A percentile compares a stretch with the other conserved stretches of the same genome.
These are phyloP conservation scores for Pelobates cultripes DNA, from an alignment of 2,797 vertebrate genomes.

Conservation along the genomic window DNA sequence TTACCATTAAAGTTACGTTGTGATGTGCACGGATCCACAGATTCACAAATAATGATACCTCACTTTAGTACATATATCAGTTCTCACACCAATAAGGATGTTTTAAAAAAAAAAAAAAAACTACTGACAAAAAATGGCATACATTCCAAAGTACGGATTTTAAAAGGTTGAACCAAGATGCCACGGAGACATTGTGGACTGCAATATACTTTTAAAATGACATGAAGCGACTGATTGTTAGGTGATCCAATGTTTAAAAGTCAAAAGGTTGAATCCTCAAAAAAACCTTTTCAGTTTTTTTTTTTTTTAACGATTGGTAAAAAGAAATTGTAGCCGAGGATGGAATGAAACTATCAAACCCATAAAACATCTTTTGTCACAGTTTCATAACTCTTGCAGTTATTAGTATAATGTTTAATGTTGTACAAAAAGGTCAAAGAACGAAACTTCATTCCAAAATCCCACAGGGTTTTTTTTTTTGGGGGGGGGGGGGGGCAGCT, in stretches of 20 bases:
- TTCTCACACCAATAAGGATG: no score
- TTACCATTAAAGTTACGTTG: no score
- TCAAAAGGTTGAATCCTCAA: neutral
- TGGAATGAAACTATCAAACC: neutral
- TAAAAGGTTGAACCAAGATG: neutral
- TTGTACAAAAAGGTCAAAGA: slow-evolving; percentile 1
- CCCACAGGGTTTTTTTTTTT: slow-evolving; percentile 6
- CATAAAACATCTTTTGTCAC: neutral
- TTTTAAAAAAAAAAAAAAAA: no score
- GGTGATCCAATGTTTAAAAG: neutral
- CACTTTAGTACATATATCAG: no score
- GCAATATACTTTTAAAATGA: neutral
- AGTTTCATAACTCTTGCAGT: neutral
- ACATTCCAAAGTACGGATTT: neutral
- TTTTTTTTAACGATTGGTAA: no score
- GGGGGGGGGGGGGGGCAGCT: neutral
- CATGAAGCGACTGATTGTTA: neutral
- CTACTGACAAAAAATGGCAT: no score
- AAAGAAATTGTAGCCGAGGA: neutral
- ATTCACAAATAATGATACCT: no score
- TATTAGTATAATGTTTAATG: neutral
- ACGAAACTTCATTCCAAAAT: slow-evolving; percentile 15
- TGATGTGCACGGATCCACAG: no score
- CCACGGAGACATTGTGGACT: neutral
- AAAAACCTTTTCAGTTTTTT: no score